These are phyloP conservation scores for Pachycephala philippinensis DNA, from an alignment of 2,113 vertebrate species.

Conservation along the genomic window DNA sequence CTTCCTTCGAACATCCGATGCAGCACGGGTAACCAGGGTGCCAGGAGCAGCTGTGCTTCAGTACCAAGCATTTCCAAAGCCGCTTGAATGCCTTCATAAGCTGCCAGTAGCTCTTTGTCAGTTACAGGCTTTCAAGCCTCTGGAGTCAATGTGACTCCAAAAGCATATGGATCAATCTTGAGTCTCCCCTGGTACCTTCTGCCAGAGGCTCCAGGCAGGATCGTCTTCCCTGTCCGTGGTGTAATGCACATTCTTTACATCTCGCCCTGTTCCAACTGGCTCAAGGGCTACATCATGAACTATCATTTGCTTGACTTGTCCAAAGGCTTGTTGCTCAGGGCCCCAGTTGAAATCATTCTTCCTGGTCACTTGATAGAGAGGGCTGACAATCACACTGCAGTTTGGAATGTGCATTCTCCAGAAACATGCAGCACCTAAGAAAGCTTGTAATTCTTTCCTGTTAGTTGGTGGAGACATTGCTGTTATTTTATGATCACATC, in stretches of 20 bases:
- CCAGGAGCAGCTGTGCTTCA: neutral
- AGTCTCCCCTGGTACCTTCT: neutral
- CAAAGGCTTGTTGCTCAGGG: neutral
- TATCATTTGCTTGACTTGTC: neutral
- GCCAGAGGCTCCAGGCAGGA: neutral
- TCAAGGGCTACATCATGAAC: neutral
- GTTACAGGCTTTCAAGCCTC: neutral
- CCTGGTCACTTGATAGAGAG: neutral
- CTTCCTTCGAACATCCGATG: neutral
- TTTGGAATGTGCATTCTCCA: neutral
- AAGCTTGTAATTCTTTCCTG: neutral
- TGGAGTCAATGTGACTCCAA: neutral
- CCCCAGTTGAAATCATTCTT: neutral
- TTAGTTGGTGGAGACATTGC: neutral
- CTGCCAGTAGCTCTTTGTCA: neutral
- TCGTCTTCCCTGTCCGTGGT: neutral
- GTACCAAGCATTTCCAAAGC: neutral
- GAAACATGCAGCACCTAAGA: neutral
- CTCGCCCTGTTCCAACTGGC: neutral
- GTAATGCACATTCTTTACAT: neutral
- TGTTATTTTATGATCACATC: neutral
- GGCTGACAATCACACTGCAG: neutral
- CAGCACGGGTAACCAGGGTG: fast-evolving
- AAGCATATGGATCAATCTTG: neutral
- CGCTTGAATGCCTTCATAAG: neutral